Evolutionary conservation across 2,797 vertebrate species (phyloP), one percentile per base, ranked within the genome.

Genomic region (Alcedo quadribrachys): DNA sequence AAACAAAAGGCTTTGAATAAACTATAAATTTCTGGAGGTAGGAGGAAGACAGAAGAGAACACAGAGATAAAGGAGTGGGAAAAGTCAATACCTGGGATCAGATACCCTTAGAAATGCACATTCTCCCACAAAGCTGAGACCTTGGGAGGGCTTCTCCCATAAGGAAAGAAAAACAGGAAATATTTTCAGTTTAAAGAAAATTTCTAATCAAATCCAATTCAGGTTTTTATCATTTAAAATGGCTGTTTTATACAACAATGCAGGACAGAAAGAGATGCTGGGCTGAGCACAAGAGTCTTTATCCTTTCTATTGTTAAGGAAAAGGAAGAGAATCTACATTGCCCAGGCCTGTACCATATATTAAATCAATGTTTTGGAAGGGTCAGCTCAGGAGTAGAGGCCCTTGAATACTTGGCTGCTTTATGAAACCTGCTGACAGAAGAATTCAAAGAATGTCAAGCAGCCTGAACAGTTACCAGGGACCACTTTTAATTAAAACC

Each of bases 361-460:
- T n/a, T 12, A 58, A 62, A 81, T 60, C 2, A 2, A 25, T 11
- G 12, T 55, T 88, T 92, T 33, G 62, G 83, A 87, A 94, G 75
- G 71, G 61, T n/a, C 78, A 92, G 75, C 63, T 92, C 57, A 63
- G 57, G 65, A 90, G 81, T 11, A 46, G 42, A 43, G 67, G 81
- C 75, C 55, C 68, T 91, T 32, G 74, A 65, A 67, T 15, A 71
- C 19, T 81, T 84, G 75, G 61, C 78, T 92, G 90, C 83, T 71
- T 58, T 62, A 65, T 2, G 27, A 87, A 91, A 90, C 78, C 65
- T 91, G 68, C 92, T 95, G 94, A 87, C 90, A 71, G 88, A 81
- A 73, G 58, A 91, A 96, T 95, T 62, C 88, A 33, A 86, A 80
- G 85, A 95, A 96, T 85, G 93, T 45, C 86, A 81, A 62, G 78